Evolutionary conservation across 2,888 invertebrate species (phyloP), one percentile per base, ranked within the genome.

Genomic region (Rhodophaea formosa): DNA sequence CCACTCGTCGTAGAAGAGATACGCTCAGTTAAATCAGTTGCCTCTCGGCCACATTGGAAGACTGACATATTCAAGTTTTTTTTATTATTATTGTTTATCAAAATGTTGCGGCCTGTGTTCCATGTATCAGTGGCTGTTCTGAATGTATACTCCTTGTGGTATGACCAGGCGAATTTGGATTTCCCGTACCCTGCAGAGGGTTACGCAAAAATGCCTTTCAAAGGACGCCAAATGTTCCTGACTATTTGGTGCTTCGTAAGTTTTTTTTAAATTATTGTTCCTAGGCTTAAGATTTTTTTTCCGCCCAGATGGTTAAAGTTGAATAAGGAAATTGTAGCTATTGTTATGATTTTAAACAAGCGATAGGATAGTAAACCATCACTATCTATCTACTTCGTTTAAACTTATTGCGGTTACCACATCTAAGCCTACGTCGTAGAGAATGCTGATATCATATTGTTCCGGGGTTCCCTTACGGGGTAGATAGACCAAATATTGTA

Each of bases 161-260:
- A 60, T 51, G 60, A 60, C 43, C 60, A 60, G n/a, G 35, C 15
- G n/a, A 46, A 60, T 57, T 51, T 60, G 32, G 49, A 29, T 16
- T 39, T 60, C 10, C 60, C 60, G 3, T 51, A 52, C 12, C 44
- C 57, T 7, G 42, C 54, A 8, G 39, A 54, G 16, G 45, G 32
- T 12, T 57, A 57, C 10, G 47, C 58, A n/a, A 10, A 30, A 1
- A n/a, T 58, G 15, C 58, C 60, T 7, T 56, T 60, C 12, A 58
- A 49, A 49, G 58, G 46, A 7, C 55, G 60, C 7, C 29, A 29
- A 5, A 14, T 58, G 32, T 60, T 60, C 30, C 30, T 60, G n/a
- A 60, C 60, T 3, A 60, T 60, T 3, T 60, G 60, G 60, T 56
- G 58, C 17, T 60, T 58, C 23, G 60, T 60, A 56, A 60, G 60